Conservation (phyloP, 1,140 invertebrate genomes). For the Ditylenchus dipsaci region DNA sequence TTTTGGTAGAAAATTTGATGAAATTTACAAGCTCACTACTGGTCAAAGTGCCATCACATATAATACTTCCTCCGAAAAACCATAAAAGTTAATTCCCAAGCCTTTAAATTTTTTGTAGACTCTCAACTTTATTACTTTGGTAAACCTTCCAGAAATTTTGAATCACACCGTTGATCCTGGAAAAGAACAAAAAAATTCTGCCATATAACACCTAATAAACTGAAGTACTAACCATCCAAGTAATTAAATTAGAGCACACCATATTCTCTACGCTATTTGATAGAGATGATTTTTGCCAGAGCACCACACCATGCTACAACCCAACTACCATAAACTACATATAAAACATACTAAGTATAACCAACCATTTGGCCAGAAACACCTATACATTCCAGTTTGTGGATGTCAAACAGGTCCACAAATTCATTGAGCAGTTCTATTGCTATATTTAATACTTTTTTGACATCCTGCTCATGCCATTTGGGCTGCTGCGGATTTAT, state of each 20-base stretch:
- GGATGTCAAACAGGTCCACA: too few species aligned
- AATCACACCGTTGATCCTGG: neutral
- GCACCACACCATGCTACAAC: neutral
- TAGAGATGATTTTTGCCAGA: neutral
- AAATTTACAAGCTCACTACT: too few species aligned
- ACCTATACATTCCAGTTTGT: neutral
- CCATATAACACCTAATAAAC: too few species aligned
- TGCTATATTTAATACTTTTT: slow-evolving; percentile 5
- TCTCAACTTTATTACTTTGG: neutral
- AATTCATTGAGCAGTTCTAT: too few species aligned
- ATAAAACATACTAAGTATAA: neutral
- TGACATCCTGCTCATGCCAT: slow-evolving; percentile 21
- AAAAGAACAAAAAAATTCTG: too few species aligned
- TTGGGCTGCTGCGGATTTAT: neutral
- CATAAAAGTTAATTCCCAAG: neutral
- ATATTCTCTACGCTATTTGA: neutral
- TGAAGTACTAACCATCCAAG: neutral
- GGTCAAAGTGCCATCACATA: neutral
- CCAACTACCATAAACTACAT: neutral
- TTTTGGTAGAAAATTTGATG: too few species aligned
- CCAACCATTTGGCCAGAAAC: slow-evolving; percentile 1
- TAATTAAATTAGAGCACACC: neutral
- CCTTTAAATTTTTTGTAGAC: neutral
- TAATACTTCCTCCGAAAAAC: neutral
- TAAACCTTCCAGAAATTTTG: neutral